Percentiles rank a stretch among this genome's conserved stretches.
Conservation (phyloP, 2,113 vertebrate genomes). For the Sakesphorus luctuosus region DNA sequence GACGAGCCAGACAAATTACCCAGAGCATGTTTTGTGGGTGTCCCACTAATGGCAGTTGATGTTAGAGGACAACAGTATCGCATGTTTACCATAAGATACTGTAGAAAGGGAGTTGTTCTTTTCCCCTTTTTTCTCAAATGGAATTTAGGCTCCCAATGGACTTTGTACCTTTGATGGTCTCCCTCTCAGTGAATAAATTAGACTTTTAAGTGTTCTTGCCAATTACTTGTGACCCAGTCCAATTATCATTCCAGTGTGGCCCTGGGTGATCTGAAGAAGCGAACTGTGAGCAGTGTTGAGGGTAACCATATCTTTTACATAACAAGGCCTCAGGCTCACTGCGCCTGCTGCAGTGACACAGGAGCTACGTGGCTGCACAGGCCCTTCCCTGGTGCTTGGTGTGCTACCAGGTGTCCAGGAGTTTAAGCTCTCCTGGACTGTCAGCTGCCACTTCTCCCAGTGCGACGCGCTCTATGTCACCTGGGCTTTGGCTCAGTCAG, state of each 20-base stretch:
- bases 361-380: not conserved
- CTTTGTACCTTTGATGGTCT: not conserved
- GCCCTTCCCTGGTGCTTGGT: not conserved
- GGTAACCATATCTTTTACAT: constrained; percentile 69
- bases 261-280: constrained; percentile 7
- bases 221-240: constrained; percentile 32
- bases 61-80: constrained; percentile 26
- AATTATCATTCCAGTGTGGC: not conserved
- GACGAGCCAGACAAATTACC: not conserved
- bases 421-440: not conserved
- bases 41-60: constrained; percentile 20
- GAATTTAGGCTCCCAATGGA: not conserved
- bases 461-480: not conserved
- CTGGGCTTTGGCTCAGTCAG: not conserved
- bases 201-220: constrained; percentile 14
- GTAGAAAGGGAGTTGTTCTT: not conserved
- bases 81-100: not conserved
- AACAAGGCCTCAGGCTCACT: constrained; percentile 65
- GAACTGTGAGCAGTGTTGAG: constrained; percentile 11
- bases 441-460: not conserved
- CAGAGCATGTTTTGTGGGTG: not conserved
- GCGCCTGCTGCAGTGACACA: not conserved
- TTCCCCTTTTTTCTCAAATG: not conserved
- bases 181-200: constrained; percentile 36
- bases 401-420: not conserved